A percentile compares a stretch with the other conserved stretches of the same genome.
phyloP scores from a whole-genome alignment of 2,888 invertebrate genomes.

The Drosophila demipolita region DNA sequence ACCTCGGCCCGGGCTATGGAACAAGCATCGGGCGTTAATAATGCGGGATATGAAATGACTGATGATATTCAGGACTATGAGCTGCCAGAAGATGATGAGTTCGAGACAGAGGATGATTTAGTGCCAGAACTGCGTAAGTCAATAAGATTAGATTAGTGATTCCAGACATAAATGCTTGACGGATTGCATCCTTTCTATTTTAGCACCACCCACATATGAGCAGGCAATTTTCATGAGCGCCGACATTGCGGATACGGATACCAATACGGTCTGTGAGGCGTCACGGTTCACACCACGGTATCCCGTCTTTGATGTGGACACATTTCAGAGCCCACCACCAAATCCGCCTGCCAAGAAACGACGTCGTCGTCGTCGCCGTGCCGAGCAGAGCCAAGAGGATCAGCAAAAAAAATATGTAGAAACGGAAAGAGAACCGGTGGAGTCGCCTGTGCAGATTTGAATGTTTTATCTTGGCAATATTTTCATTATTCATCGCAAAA shows the following conservation, averaged over 20 bases:
- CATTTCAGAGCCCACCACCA: constrained; percentile 73
- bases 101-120: constrained; percentile 58
- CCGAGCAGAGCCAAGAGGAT: constrained; percentile 43
- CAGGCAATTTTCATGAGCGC: constrained; percentile 83
- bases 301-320: constrained; percentile 83
- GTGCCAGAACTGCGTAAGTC: constrained; percentile 72
- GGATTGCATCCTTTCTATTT: constrained; percentile 3
- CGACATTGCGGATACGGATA: constrained; percentile 82
- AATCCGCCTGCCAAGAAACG: constrained; percentile 74
- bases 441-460: constrained; percentile 74
- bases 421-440: constrained; percentile 54
- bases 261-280: constrained; percentile 71
- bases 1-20: constrained; percentile 76
- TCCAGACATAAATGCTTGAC: neutral
- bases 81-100: constrained; percentile 67
- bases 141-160: neutral
- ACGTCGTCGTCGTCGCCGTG: constrained; percentile 60
- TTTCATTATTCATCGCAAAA: constrained; percentile 40
- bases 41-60: constrained; percentile 41
- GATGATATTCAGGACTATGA: constrained; percentile 66
- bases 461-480: constrained; percentile 68
- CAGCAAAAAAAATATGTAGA: constrained; percentile 8
- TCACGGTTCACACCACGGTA: constrained; percentile 82
- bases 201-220: constrained; percentile 85
- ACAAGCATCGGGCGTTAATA: constrained; percentile 42